These are phyloP conservation scores for Litoditis marina DNA, from an alignment of 2,888 invertebrate genomes.

Conservation along the genomic window DNA sequence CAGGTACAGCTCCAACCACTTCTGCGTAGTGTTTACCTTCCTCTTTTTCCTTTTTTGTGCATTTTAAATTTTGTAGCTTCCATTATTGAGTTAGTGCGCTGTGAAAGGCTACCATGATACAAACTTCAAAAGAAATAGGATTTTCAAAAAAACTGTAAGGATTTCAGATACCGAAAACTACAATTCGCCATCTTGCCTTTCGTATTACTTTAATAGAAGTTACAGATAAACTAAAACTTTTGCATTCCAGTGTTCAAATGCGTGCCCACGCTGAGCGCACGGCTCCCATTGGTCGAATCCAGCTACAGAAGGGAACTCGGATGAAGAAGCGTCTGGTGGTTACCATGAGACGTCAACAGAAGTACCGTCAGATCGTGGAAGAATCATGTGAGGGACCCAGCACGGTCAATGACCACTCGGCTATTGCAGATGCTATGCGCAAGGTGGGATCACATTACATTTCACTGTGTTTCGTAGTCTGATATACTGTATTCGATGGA, in stretches of 20 bases:
- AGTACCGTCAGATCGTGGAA: slow-evolving; percentile 9
- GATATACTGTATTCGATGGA: neutral
- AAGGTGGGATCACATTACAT: neutral
- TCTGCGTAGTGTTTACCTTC: too few species aligned
- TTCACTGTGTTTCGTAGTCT: neutral
- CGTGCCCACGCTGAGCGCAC: slow-evolving; percentile 8
- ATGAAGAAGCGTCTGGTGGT: slow-evolving; percentile 12
- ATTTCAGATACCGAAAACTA: too few species aligned
- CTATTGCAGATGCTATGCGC: slow-evolving; percentile 13
- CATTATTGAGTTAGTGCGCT: too few species aligned
- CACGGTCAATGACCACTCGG: slow-evolving; percentile 5
- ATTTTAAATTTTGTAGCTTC: too few species aligned
- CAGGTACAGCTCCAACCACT: neutral
- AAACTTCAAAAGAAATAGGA: too few species aligned
- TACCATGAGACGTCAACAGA: slow-evolving; percentile 13
- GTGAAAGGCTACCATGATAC: too few species aligned
- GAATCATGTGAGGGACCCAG: slow-evolving; percentile 18
- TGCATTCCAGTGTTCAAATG: slow-evolving; percentile 9
- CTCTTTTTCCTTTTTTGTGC: too few species aligned
- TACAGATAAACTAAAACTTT: neutral
- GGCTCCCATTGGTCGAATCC: slow-evolving; percentile 15
- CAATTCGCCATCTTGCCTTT: too few species aligned
- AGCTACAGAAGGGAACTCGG: slow-evolving; percentile 9
- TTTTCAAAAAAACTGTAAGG: too few species aligned
- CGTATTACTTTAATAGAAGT: too few species aligned